A percentile compares a stretch with the other conserved stretches of the same genome.
Evolutionary conservation across 2,797 vertebrate species (phyloP).

Genomic region (Hydrocynus forskahlii): DNA sequence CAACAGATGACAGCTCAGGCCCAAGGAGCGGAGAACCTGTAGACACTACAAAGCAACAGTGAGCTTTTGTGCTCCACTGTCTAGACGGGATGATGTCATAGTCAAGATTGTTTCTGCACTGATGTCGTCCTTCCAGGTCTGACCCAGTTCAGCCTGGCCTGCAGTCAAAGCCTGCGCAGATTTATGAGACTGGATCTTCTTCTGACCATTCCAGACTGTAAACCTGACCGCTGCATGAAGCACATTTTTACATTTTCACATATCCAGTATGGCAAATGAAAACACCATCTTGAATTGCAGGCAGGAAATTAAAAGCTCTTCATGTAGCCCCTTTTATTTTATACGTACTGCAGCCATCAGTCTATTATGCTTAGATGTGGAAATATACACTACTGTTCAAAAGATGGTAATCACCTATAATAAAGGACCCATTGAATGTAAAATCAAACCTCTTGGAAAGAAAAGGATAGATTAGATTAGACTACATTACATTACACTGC

Average conservation of each 20-base stretch:
- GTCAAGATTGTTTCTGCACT: constrained; percentile 57
- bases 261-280: not conserved
- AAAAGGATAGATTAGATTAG: too few species aligned
- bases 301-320: constrained; percentile 12
- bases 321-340: not conserved
- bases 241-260: not conserved
- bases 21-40: constrained; percentile 57
- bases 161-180: constrained; percentile 30
- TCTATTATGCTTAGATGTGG: not conserved
- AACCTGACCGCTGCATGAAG: constrained; percentile 2
- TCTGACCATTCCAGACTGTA: constrained; percentile 44
- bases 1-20: constrained; percentile 50
- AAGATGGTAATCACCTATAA: not conserved
- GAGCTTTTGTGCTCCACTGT: constrained; percentile 62
- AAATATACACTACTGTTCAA: not conserved
- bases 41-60: constrained; percentile 53
- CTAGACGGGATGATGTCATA: constrained; percentile 70
- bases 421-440: not conserved
- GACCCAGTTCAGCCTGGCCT: constrained; percentile 48
- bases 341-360: not conserved
- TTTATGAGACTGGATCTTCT: constrained; percentile 38
- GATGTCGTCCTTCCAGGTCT: constrained; percentile 63
- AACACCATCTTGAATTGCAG: not conserved
- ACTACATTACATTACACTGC: too few species aligned
- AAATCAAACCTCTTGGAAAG: too few species aligned